phyloP scores from a whole-genome alignment of 1,140 invertebrate species.

The Apis cerana region DNA sequence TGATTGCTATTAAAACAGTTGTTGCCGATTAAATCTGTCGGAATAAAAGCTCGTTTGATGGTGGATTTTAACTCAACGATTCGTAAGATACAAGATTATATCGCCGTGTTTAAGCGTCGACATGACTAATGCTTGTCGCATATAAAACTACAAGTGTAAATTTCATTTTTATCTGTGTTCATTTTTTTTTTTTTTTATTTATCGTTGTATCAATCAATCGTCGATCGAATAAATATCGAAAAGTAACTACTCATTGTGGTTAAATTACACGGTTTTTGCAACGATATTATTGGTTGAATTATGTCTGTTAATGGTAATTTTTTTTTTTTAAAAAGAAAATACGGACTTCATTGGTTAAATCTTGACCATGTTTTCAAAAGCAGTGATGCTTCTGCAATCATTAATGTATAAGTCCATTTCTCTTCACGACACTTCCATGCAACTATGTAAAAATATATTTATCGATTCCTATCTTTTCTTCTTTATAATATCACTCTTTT shows the following conservation, averaged over 20 bases:
- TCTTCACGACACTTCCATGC: constrained; percentile 18
- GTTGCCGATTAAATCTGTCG: constrained; percentile 16
- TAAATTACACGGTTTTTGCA: background rate
- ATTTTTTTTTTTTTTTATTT: background rate
- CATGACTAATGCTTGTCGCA: background rate
- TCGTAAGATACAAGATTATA: constrained; percentile 5
- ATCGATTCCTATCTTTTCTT: too few species aligned
- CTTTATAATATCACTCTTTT: background rate
- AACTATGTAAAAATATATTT: constrained; percentile 2
- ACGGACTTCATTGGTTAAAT: background rate
- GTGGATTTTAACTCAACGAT: constrained; percentile 18
- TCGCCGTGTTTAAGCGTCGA: constrained; percentile 1
- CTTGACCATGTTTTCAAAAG: background rate
- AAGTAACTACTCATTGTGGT: background rate
- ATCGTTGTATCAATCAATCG: background rate
- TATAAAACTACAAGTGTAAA: background rate
- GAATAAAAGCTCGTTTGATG: constrained; percentile 8
- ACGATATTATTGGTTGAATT: background rate
- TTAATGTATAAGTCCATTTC: too few species aligned
- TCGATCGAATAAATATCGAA: background rate
- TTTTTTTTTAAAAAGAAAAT: background rate
- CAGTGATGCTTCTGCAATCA: constrained; percentile 48
- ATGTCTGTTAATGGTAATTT: background rate
- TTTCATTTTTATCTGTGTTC: background rate
- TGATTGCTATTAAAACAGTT: background rate